A percentile compares a stretch with the other conserved stretches of the same genome.
Evolutionary conservation across 2,888 invertebrate species (phyloP).

Genomic region (Drosophila ezoana): DNA sequence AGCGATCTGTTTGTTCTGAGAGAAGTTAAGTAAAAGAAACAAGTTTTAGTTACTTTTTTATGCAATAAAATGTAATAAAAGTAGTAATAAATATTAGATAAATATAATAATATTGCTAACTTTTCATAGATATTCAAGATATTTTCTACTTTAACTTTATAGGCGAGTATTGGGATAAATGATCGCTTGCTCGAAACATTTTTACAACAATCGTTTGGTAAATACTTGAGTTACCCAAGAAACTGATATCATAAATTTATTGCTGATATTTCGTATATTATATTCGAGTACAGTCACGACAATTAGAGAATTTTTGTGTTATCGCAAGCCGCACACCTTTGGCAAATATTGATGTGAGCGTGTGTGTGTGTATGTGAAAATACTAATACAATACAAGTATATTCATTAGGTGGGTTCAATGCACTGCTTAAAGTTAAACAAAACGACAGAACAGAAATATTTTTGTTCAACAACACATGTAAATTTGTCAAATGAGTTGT

Average conservation of each 20-base stretch:
- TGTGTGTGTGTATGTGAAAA: slow-evolving; percentile 5
- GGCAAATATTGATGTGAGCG: slow-evolving; percentile 33
- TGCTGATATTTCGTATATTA: not conserved
- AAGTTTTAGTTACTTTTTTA: too few species aligned
- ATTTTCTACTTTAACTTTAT: not conserved
- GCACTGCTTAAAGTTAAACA: slow-evolving; percentile 55
- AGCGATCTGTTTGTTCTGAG: too few species aligned
- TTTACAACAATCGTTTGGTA: not conserved
- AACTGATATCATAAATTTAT: slow-evolving; percentile 4
- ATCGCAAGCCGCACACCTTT: slow-evolving; percentile 44
- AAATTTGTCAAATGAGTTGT: slow-evolving; percentile 54
- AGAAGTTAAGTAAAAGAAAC: too few species aligned
- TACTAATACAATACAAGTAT: slow-evolving; percentile 44
- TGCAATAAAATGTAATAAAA: too few species aligned
- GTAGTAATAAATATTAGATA: too few species aligned
- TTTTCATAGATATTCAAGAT: too few species aligned
- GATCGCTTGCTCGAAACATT: not conserved
- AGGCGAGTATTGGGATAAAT: not conserved
- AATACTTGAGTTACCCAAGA: not conserved
- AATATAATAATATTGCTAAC: too few species aligned
- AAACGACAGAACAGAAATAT: slow-evolving; percentile 34
- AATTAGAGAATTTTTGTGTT: slow-evolving; percentile 11
- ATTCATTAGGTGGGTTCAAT: slow-evolving; percentile 70
- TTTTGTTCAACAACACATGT: slow-evolving; percentile 40
- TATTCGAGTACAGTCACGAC: not conserved